Base-by-base conservation (phyloP, 2,113 vertebrate genomes). In the Colossoma macropomum region DNA sequence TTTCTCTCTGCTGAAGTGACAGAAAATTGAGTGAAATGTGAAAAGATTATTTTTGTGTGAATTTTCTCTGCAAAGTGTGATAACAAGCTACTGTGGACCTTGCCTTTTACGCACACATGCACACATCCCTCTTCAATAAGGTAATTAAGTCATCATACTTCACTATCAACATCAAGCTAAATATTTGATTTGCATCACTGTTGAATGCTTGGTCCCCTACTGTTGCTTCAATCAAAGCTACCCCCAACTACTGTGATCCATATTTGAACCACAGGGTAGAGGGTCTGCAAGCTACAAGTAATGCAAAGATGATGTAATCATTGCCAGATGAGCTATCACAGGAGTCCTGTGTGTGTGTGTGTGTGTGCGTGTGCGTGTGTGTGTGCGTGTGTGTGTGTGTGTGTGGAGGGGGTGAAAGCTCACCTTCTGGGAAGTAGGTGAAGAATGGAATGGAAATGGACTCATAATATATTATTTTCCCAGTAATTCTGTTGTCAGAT, bases 91-190 rank as follows among this genome's bases (percentile, higher is more conserved):
- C 32, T 10, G 32, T 69, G 66, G 7, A 45, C 38, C 77, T 68
- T 27, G 3, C n/a, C 41, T 80, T 66, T 45, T 28, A 52, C 80
- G 56, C 48, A 8, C 50, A 32, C 48, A 69, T 25, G 75, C 52
- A 54, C 19, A 25, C 75, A 19, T 60, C 66, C 59, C 38, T 27
- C 65, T 70, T 77, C 85, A 84, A 72, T 38, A 28, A 28, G 56
- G 50, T 72, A 80, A 81, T 88, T 68, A 88, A 84, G 63, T 25
- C 79, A 80, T 84, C 75, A 84, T 80, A 80, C 87, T 77, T 87
- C 87, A 88, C 86, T 87, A 90, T 74, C 79, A 87, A 82, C 81
- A 88, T 93, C 84, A 87, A 84, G 80, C 72, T 86, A 87, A 90
- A 86, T 85, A 84, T 84, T 84, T 81, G 81, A 81, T 87, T 87